A percentile compares a stretch with the other conserved stretches of the same genome.
Conservation (phyloP, 2,888 invertebrate species). For the Apocheima hispidaria region DNA sequence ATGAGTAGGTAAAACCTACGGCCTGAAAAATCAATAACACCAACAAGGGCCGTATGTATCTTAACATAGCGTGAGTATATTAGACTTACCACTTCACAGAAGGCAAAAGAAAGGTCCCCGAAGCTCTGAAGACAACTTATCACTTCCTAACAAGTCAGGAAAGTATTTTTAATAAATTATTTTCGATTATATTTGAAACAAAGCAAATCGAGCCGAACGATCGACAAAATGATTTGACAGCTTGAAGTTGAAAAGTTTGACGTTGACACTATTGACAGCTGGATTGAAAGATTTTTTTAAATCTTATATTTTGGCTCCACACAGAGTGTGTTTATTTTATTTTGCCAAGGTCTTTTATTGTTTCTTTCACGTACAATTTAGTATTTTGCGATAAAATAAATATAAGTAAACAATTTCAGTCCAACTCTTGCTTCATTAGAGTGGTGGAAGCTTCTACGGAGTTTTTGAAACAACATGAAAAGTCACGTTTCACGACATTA, state of each 20-base stretch:
- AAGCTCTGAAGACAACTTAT: slow-evolving; percentile 42
- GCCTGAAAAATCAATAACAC: slow-evolving; percentile 65
- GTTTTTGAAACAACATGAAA: too few species aligned
- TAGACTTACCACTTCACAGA: slow-evolving; percentile 60
- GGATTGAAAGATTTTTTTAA: too few species aligned
- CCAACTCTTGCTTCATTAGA: too few species aligned
- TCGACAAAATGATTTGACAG: slow-evolving; percentile 41
- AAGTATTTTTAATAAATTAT: slow-evolving; percentile 63
- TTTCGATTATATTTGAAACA: slow-evolving; percentile 57
- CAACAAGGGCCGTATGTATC: slow-evolving; percentile 36
- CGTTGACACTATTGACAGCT: slow-evolving; percentile 21
- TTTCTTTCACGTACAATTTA: too few species aligned
- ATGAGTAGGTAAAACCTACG: slow-evolving; percentile 42
- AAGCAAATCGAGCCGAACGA: slow-evolving; percentile 53
- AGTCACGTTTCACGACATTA: too few species aligned
- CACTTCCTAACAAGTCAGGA: slow-evolving; percentile 49
- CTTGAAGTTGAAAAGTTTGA: slow-evolving; percentile 21
- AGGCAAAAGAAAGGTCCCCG: slow-evolving; percentile 38
- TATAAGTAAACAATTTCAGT: too few species aligned
- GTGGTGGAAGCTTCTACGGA: too few species aligned
- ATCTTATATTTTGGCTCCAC: too few species aligned
- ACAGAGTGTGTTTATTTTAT: too few species aligned
- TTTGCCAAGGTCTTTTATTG: too few species aligned
- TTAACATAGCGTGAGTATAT: slow-evolving; percentile 30
- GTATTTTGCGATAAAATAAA: too few species aligned